A percentile compares a stretch with the other conserved stretches of the same genome.
Evolutionary conservation across 1,140 invertebrate genomes (phyloP).

Genomic region (Neuroterus valhalla): DNA sequence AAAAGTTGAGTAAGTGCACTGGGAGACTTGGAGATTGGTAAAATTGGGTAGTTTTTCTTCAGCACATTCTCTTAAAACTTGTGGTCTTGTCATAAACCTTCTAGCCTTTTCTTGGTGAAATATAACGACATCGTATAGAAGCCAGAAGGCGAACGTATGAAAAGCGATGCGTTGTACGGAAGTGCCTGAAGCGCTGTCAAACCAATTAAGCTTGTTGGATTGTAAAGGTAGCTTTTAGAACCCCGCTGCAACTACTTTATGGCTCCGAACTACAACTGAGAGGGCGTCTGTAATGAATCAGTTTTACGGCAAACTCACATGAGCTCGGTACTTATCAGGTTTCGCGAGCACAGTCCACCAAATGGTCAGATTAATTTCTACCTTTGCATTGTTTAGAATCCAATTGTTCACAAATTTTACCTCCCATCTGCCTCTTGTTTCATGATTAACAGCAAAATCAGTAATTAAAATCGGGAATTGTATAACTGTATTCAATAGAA

Average conservation of each 20-base stretch:
- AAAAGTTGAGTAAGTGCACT: neutral
- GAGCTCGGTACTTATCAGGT: neutral
- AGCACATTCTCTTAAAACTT: conserved; percentile 20
- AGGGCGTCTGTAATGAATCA: neutral
- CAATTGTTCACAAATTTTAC: neutral
- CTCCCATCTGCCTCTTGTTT: too few species aligned
- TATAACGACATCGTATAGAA: conserved; percentile 22
- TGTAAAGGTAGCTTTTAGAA: conserved; percentile 22
- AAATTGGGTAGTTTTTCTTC: conserved; percentile 12
- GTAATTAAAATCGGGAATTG: too few species aligned
- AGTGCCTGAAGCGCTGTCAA: conserved; percentile 16
- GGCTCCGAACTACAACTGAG: neutral
- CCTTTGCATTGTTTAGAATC: neutral
- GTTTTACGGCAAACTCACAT: conserved; percentile 9
- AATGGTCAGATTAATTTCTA: neutral
- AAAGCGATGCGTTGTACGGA: conserved; percentile 1
- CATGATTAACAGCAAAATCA: too few species aligned
- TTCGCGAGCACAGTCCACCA: neutral
- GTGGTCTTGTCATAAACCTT: neutral
- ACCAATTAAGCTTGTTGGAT: conserved; percentile 29
- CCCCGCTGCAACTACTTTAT: conserved; percentile 16
- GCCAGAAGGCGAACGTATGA: conserved; percentile 13
- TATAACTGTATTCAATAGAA: too few species aligned
- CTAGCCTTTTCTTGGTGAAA: conserved; percentile 3
- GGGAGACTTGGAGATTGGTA: neutral